Conservation (phyloP, 64 coral and sea anemone species). For the Stichodactyla helianthus region DNA sequence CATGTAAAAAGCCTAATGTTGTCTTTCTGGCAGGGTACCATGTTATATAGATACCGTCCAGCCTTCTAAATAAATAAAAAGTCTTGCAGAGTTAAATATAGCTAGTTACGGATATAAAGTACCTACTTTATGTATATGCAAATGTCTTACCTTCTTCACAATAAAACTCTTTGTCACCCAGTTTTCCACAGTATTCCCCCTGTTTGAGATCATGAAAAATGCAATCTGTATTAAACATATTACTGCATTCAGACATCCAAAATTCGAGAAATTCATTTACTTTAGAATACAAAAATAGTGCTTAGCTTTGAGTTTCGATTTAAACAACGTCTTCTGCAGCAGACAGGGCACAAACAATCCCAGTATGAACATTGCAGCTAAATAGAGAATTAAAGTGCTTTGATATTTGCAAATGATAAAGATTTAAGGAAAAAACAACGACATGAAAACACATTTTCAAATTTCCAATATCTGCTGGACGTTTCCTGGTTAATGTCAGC, state of each 20-base stretch:
- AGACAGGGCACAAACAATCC: neutral
- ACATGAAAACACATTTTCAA: no score
- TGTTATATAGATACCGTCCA: no score
- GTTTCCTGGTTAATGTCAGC: no score
- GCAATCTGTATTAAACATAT: neutral
- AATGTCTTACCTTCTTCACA: slow-evolving; percentile 39
- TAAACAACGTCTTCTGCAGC: neutral
- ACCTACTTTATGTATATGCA: neutral
- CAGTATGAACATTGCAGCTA: neutral
- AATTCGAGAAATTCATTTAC: no score
- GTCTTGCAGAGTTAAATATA: no score
- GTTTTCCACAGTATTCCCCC: slow-evolving; percentile 46
- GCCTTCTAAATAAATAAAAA: no score
- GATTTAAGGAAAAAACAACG: no score
- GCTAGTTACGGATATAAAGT: no score
- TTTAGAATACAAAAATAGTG: neutral
- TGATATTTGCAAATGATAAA: no score
- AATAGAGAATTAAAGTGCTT: neutral
- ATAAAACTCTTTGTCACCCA: slow-evolving; percentile 30
- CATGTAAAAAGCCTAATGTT: no score
- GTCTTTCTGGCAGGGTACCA: no score
- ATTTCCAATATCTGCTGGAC: no score
- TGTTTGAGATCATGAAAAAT: neutral
- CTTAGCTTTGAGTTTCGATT: neutral
- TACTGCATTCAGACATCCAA: neutral